Percentiles rank a stretch among this genome's conserved stretches.
Conservation (phyloP, 37 sponge, comb jelly and placozoan species). For the Amphimedon queenslandica region DNA sequence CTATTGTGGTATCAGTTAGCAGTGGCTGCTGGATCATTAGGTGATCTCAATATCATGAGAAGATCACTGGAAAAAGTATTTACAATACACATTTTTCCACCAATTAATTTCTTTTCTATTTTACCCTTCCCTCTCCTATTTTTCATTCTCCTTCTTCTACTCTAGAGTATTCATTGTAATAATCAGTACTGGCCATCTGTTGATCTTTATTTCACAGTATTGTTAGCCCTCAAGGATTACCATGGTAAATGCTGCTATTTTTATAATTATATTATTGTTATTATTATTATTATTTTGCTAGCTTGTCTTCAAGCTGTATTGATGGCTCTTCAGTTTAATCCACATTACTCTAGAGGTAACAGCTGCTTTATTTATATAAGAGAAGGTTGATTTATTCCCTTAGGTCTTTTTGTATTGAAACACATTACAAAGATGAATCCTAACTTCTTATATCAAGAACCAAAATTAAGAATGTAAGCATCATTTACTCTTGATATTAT, state of each 20-base stretch:
- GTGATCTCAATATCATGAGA: slow-evolving; percentile 59
- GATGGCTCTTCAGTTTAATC: slow-evolving; percentile 23
- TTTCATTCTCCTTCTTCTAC: no score
- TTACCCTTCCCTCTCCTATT: no score
- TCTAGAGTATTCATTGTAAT: slow-evolving; percentile 34
- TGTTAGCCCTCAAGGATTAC: slow-evolving; percentile 52
- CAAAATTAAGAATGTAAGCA: neutral
- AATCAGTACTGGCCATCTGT: slow-evolving; percentile 54
- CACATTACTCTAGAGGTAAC: slow-evolving; percentile 49
- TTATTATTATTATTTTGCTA: slow-evolving; percentile 1
- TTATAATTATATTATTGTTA: neutral
- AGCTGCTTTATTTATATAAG: no score
- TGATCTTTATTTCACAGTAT: slow-evolving; percentile 33
- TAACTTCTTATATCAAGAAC: neutral
- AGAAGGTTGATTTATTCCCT: slow-evolving; percentile 1
- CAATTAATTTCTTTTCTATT: no score
- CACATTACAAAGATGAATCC: slow-evolving; percentile 21
- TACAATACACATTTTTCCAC: no score
- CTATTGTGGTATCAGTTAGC: slow-evolving; percentile 65
- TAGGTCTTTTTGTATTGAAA: slow-evolving; percentile 35
- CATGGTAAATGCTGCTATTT: slow-evolving; percentile 11
- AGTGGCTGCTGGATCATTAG: slow-evolving; percentile 25
- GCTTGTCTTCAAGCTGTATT: slow-evolving; percentile 40
- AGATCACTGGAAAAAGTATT: slow-evolving; percentile 47
- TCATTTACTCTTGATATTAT: neutral